Conservation (phyloP, 2,888 invertebrate genomes). For the Mechanitis messenoides region DNA sequence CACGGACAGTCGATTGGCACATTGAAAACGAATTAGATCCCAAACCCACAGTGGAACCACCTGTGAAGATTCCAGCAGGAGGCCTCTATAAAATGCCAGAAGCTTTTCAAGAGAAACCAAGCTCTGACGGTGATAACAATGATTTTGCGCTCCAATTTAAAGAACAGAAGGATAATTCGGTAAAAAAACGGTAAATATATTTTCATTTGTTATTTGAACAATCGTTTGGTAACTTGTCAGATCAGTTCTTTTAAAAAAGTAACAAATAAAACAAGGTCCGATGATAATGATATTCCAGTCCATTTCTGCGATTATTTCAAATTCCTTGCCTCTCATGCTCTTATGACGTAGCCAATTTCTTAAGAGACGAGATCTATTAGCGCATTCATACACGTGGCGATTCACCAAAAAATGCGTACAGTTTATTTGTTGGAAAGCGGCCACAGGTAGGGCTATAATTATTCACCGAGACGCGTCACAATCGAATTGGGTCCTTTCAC, state of each 20-base stretch:
- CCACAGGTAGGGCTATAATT: slow-evolving; percentile 10
- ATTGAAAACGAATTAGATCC: slow-evolving; percentile 40
- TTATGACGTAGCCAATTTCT: too few species aligned
- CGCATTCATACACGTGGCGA: too few species aligned
- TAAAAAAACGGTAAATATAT: slow-evolving; percentile 39
- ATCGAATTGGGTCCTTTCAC: slow-evolving; percentile 34
- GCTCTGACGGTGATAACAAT: slow-evolving; percentile 24
- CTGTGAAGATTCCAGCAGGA: slow-evolving; percentile 50
- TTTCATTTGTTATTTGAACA: not conserved
- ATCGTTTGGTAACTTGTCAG: not conserved
- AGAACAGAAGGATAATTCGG: slow-evolving; percentile 17
- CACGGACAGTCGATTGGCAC: slow-evolving; percentile 42
- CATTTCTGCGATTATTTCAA: too few species aligned
- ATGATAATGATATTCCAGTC: too few species aligned
- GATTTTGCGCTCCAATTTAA: slow-evolving; percentile 23
- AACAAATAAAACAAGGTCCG: too few species aligned
- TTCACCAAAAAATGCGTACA: not conserved
- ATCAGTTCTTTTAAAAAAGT: too few species aligned
- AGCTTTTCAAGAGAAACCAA: slow-evolving; percentile 51
- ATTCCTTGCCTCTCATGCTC: too few species aligned
- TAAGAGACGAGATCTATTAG: too few species aligned
- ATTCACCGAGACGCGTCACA: slow-evolving; percentile 5
- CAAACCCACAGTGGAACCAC: slow-evolving; percentile 49
- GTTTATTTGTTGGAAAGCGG: slow-evolving; percentile 8
- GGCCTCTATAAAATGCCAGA: slow-evolving; percentile 55